Conservation (phyloP, 2,113 vertebrate species). For the Ornithorhynchus anatinus region DNA sequence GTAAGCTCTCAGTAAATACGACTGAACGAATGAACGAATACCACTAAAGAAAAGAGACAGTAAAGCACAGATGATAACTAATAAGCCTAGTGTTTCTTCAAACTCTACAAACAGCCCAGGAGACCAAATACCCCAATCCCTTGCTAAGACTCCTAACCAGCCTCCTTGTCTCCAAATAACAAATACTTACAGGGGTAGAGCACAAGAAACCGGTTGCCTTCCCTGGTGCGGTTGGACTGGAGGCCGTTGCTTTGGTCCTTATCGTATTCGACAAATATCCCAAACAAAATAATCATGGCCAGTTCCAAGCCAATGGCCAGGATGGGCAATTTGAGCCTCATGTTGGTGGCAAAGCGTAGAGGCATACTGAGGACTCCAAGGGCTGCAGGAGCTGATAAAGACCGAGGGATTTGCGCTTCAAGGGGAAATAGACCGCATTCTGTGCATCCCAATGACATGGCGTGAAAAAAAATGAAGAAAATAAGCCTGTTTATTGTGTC, state of each 20-base stretch:
- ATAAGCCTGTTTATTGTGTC: neutral
- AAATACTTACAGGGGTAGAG: slow-evolving; percentile 86
- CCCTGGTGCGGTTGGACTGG: fast-evolving
- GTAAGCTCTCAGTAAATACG: no score
- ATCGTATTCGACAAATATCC: slow-evolving; percentile 81
- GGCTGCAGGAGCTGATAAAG: slow-evolving; percentile 72
- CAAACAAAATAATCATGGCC: slow-evolving; percentile 83
- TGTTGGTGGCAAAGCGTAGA: slow-evolving; percentile 79
- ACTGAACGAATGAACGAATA: no score
- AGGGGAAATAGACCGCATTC: slow-evolving; percentile 66
- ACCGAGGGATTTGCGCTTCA: slow-evolving; percentile 12
- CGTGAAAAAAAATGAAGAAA: slow-evolving; percentile 34
- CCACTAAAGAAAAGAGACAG: no score
- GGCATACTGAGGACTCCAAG: slow-evolving; percentile 60
- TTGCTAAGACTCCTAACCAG: no score
- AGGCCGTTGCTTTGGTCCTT: fast-evolving
- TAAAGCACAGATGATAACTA: no score
- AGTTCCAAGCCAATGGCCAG: slow-evolving; percentile 81
- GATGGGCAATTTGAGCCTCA: slow-evolving; percentile 87
- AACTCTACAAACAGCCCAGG: no score
- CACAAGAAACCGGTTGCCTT: neutral
- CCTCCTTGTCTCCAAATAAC: no score
- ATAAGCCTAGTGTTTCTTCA: no score
- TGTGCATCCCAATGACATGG: slow-evolving; percentile 66
- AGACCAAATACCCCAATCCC: no score